Conservation (phyloP, 2,113 vertebrate species). For the Oreochromis aureus region DNA sequence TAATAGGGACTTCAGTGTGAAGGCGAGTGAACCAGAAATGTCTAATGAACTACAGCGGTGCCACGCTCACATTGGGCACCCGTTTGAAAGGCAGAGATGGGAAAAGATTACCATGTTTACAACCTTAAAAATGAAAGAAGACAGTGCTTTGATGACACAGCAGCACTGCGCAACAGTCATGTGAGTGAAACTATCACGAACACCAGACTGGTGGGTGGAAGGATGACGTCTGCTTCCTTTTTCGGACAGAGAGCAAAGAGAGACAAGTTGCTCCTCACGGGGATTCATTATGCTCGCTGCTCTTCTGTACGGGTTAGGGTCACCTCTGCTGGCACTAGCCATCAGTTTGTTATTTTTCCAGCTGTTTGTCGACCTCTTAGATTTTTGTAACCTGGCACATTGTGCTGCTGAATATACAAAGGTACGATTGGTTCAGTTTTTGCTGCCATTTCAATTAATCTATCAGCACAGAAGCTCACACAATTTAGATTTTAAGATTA, state of each 20-base stretch:
- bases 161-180: not conserved
- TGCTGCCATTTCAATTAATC: rapidly evolving
- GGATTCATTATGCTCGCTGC: not conserved
- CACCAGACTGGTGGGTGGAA: not conserved
- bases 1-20: not conserved
- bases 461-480: not conserved
- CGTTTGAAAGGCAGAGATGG: not conserved
- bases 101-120: not conserved
- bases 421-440: rapidly evolving
- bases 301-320: not conserved
- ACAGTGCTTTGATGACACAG: not conserved
- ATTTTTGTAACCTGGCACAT: not conserved
- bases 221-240: not conserved
- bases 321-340: not conserved
- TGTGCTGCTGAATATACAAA: not conserved
- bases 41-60: not conserved
- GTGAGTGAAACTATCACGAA: not conserved
- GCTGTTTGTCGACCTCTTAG: not conserved
- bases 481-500: not conserved
- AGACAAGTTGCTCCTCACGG: not conserved
- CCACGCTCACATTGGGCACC: not conserved
- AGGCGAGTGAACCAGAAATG: not conserved
- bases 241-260: rapidly evolving
- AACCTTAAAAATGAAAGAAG: not conserved
- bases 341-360: not conserved